Percentiles rank a stretch among this genome's conserved stretches.
Evolutionary conservation across 2,113 vertebrate genomes (phyloP).

Genomic region (Ariopsis seemanni): DNA sequence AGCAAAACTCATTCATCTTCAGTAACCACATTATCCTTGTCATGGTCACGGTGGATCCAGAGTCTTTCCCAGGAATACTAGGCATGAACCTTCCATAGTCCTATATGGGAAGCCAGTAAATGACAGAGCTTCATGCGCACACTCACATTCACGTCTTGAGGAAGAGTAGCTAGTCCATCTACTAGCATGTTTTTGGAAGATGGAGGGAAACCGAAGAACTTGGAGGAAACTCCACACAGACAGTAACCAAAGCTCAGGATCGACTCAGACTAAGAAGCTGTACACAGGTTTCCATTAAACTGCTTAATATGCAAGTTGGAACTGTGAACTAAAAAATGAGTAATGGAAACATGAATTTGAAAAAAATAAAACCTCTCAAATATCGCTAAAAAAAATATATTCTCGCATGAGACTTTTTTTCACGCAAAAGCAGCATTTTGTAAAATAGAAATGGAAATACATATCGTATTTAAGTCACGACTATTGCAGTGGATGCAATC

Average conservation of each 20-base stretch:
- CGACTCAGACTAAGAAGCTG: neutral
- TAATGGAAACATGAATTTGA: too few species aligned
- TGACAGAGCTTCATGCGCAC: neutral
- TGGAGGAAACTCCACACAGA: neutral
- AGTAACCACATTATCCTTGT: neutral
- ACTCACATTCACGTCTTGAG: neutral
- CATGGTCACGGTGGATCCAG: neutral
- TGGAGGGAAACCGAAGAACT: neutral
- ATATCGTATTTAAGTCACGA: too few species aligned
- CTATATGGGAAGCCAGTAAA: neutral
- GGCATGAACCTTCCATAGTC: neutral
- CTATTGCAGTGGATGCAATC: too few species aligned
- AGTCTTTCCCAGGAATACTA: neutral
- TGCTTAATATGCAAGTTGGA: too few species aligned
- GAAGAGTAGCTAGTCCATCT: neutral
- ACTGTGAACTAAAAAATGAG: too few species aligned
- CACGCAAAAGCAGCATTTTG: too few species aligned
- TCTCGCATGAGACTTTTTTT: too few species aligned
- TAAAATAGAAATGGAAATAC: too few species aligned
- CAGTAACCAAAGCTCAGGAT: neutral
- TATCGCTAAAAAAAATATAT: too few species aligned
- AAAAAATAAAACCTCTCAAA: too few species aligned
- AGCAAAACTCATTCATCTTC: neutral
- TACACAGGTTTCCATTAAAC: too few species aligned
- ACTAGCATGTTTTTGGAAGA: neutral